A percentile compares a stretch with the other conserved stretches of the same genome.
phyloP scores from a whole-genome alignment of 1,140 invertebrate species.

The Ooceraea biroi region DNA sequence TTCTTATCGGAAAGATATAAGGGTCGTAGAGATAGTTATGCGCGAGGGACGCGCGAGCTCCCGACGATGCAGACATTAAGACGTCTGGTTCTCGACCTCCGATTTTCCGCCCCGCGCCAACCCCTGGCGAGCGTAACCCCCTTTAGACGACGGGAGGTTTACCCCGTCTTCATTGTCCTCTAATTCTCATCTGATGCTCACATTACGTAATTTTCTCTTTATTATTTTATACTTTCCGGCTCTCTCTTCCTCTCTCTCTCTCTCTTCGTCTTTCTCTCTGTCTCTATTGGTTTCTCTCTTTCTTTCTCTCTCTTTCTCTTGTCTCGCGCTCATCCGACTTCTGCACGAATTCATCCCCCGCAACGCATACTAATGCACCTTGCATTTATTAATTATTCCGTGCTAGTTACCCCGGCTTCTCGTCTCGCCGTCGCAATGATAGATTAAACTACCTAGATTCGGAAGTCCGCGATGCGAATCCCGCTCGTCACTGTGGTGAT shows the following conservation, averaged over 20 bases:
- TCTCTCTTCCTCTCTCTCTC: not conserved
- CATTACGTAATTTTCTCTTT: constrained; percentile 83
- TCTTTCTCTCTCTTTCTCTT: too few species aligned
- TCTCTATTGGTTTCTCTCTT: too few species aligned
- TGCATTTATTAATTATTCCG: constrained; percentile 82
- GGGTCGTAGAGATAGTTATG: constrained; percentile 70
- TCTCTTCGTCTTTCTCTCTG: too few species aligned
- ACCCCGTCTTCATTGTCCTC: constrained; percentile 78
- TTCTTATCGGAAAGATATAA: constrained; percentile 74
- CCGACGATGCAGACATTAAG: constrained; percentile 82
- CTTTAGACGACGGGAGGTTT: constrained; percentile 71
- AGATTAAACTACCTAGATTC: constrained; percentile 75
- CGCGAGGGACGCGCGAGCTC: constrained; percentile 71
- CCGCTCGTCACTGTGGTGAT: constrained; percentile 56
- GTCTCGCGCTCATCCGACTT: constrained; percentile 62
- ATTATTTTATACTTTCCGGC: constrained; percentile 82
- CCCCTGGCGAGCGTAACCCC: constrained; percentile 37
- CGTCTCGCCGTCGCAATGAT: constrained; percentile 70
- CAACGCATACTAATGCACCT: constrained; percentile 80
- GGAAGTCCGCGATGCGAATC: constrained; percentile 66
- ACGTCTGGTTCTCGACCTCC: constrained; percentile 84
- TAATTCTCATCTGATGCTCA: constrained; percentile 80
- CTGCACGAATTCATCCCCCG: constrained; percentile 73
- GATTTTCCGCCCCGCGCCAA: constrained; percentile 53
- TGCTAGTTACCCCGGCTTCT: constrained; percentile 76